phyloP scores from a whole-genome alignment of 2,888 invertebrate species.

The Diabrotica balteata region DNA sequence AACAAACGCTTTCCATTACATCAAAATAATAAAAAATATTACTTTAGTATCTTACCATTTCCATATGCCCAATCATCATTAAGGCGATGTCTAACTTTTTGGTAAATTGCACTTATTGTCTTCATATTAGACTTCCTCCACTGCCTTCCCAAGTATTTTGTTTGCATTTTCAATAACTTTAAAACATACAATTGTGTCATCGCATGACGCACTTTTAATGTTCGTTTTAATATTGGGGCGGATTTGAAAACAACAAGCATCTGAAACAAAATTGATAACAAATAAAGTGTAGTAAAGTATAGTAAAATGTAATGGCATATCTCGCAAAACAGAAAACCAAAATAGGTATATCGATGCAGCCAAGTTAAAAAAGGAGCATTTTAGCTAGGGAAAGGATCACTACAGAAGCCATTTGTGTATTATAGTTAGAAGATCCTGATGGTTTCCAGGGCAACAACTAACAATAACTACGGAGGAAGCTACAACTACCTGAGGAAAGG shows the following conservation, averaged over 20 bases:
- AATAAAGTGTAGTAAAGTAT: no score
- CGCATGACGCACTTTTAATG: constrained; percentile 94
- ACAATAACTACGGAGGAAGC: no score
- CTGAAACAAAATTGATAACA: constrained; percentile 47
- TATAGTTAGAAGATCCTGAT: no score
- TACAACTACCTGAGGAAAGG: no score
- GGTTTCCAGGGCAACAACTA: no score
- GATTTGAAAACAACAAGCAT: constrained; percentile 99
- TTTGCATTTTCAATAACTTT: constrained; percentile 98
- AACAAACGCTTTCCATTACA: no score
- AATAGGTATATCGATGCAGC: no score
- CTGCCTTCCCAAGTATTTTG: constrained; percentile 96
- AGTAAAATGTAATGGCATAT: no score
- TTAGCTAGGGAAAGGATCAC: no score
- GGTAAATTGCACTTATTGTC: constrained; percentile 98
- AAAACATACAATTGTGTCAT: constrained; percentile 98
- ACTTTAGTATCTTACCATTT: constrained; percentile 68
- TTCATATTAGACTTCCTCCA: constrained; percentile 99
- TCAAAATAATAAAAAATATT: constrained; percentile 9
- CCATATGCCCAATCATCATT: constrained; percentile 99
- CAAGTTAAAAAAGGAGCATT: no score
- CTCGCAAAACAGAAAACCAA: no score
- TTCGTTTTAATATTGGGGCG: constrained; percentile 95
- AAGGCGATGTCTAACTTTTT: constrained; percentile 92
- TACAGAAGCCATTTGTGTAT: no score